Evolutionary conservation across 2,888 invertebrate genomes (phyloP).

Genomic region (Meiosimyza platycephala): DNA sequence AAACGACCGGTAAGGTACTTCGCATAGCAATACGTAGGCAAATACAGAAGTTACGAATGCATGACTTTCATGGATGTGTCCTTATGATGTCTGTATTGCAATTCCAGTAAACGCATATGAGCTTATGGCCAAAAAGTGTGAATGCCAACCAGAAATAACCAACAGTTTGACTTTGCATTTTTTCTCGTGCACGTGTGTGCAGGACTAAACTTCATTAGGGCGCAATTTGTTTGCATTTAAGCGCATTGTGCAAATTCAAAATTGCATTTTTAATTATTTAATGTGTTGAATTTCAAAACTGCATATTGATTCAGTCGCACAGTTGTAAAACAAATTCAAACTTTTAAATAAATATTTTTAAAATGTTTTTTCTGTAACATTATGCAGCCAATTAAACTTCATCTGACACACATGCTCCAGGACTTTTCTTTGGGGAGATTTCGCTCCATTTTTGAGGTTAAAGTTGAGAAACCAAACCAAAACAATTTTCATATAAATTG

Average conservation of each 20-base stretch:
- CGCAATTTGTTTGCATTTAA: too few relatives aligned
- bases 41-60: too few relatives aligned
- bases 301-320: too few relatives aligned
- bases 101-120: too few relatives aligned
- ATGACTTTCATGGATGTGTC: not conserved
- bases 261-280: conserved; percentile 26
- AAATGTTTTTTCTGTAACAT: not conserved
- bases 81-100: not conserved
- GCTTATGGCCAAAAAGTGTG: too few relatives aligned
- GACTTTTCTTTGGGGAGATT: not conserved
- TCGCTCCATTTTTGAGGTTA: conserved; percentile 8
- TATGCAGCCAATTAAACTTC: conserved; percentile 6
- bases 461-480: conserved; percentile 10
- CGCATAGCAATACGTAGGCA: too few relatives aligned
- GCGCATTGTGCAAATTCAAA: not conserved
- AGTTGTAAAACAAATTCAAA: too few relatives aligned
- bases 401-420: not conserved
- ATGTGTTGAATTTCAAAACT: not conserved
- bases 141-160: too few relatives aligned
- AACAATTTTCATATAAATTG: conserved; percentile 29
- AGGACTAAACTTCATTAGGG: too few relatives aligned
- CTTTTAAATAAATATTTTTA: not conserved
- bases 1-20: too few relatives aligned
- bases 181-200: not conserved
- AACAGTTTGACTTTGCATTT: too few relatives aligned